These are phyloP conservation scores for Lacanobia oleracea DNA, from an alignment of 2,888 invertebrate genomes.

Conservation along the genomic window DNA sequence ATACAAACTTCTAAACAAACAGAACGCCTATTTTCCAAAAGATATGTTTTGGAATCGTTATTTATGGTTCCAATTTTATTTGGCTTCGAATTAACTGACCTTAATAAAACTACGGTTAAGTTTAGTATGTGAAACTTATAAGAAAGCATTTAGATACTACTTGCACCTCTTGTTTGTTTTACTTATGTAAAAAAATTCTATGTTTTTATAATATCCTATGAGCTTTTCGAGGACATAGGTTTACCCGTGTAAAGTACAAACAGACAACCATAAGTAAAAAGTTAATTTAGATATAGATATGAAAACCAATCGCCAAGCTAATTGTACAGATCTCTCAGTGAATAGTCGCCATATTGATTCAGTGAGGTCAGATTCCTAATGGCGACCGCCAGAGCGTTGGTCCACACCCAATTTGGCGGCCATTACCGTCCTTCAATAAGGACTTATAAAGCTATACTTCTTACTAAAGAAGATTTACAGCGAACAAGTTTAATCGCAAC, in stretches of 20 bases:
- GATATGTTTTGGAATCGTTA: background rate
- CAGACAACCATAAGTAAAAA: too few relatives aligned
- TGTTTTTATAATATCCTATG: too few relatives aligned
- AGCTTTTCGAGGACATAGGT: too few relatives aligned
- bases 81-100: background rate
- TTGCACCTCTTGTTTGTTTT: too few relatives aligned
- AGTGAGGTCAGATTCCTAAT: constrained; percentile 57
- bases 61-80: background rate
- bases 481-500: constrained; percentile 39
- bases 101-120: background rate
- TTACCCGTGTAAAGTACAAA: too few relatives aligned
- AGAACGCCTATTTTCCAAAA: background rate
- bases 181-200: too few relatives aligned
- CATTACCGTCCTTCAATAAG: constrained; percentile 52
- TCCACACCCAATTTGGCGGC: constrained; percentile 58
- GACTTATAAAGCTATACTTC: constrained; percentile 60
- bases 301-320: constrained; percentile 19
- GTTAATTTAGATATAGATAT: background rate
- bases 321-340: constrained; percentile 17
- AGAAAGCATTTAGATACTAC: background rate
- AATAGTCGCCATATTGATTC: constrained; percentile 37
- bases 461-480: constrained; percentile 54
- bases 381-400: constrained; percentile 53
- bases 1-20: background rate
- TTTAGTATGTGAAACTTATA: background rate